Conservation (phyloP, 2,888 invertebrate species). For the Tinea trinotella region DNA sequence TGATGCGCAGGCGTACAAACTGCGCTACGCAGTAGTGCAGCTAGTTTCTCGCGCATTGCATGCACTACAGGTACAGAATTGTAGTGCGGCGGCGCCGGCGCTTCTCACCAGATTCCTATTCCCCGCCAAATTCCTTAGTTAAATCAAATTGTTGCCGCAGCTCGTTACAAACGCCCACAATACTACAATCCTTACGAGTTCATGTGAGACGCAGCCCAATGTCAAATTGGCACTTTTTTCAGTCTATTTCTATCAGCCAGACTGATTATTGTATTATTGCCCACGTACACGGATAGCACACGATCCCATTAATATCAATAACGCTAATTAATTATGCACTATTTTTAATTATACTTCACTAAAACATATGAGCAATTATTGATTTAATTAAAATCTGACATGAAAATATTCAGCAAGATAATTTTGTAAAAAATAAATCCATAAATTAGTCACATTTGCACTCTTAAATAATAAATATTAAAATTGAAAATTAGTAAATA, state of each 20-base stretch:
- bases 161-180: conserved; percentile 30
- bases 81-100: conserved; percentile 14
- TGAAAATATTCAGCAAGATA: background rate
- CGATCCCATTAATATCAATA: background rate
- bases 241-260: conserved; percentile 14
- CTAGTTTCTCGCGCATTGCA: conserved; percentile 65
- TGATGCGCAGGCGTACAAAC: conserved; percentile 39
- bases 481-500: too few relatives aligned
- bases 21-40: conserved; percentile 50
- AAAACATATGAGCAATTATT: background rate
- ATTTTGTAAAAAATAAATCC: conserved; percentile 5
- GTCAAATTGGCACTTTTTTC: conserved; percentile 14
- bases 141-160: conserved; percentile 22
- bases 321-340: background rate
- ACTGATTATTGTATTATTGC: background rate
- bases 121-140: conserved; percentile 9
- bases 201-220: conserved; percentile 20
- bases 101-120: background rate
- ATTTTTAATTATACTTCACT: background rate
- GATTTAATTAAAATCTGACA: background rate
- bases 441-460: conserved; percentile 25
- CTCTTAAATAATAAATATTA: too few relatives aligned
- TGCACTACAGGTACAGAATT: conserved; percentile 26
- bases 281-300: background rate
- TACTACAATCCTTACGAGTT: conserved; percentile 26